phyloP scores from a whole-genome alignment of 2,797 vertebrate species.

The Margarornis squamiger region DNA sequence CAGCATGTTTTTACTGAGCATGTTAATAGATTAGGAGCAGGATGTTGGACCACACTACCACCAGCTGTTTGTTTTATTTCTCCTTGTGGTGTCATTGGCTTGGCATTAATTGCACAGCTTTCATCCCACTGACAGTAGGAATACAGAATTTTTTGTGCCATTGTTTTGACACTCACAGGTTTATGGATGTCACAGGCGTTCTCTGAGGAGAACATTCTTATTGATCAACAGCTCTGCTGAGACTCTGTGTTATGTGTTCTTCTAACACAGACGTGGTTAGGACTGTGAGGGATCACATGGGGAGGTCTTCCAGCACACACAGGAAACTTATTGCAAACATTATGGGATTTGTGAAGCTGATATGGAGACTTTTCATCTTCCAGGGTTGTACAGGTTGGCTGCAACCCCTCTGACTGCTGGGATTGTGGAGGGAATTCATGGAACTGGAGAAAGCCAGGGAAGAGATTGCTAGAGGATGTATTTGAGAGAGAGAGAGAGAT shows the following conservation, averaged over 20 bases:
- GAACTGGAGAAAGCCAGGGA: not conserved
- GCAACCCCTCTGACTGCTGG: not conserved
- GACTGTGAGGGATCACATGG: not conserved
- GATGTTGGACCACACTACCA: conserved; percentile 8
- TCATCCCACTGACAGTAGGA: conserved; percentile 46
- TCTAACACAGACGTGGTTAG: conserved; percentile 32
- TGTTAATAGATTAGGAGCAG: conserved; percentile 13
- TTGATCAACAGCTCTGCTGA: conserved; percentile 70
- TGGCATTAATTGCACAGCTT: conserved; percentile 67
- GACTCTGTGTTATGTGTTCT: conserved; percentile 44
- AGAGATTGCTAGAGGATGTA: not conserved
- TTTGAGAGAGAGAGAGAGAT: not conserved
- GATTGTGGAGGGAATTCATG: not conserved
- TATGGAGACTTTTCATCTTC: not conserved
- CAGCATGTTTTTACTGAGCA: conserved; percentile 10
- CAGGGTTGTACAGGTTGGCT: not conserved
- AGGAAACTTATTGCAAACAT: conserved; percentile 31
- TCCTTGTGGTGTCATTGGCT: conserved; percentile 63
- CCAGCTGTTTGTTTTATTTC: conserved; percentile 69
- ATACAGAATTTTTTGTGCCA: not conserved
- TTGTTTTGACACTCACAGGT: conserved; percentile 66
- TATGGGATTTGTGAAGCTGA: not conserved
- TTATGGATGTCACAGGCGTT: conserved; percentile 67
- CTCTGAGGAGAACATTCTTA: conserved; percentile 63
- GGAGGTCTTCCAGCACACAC: conserved; percentile 30